Percentiles rank a stretch among this genome's conserved stretches.
phyloP scores from a whole-genome alignment of 2,888 invertebrate genomes.

The Agriopis aurantiaria region DNA sequence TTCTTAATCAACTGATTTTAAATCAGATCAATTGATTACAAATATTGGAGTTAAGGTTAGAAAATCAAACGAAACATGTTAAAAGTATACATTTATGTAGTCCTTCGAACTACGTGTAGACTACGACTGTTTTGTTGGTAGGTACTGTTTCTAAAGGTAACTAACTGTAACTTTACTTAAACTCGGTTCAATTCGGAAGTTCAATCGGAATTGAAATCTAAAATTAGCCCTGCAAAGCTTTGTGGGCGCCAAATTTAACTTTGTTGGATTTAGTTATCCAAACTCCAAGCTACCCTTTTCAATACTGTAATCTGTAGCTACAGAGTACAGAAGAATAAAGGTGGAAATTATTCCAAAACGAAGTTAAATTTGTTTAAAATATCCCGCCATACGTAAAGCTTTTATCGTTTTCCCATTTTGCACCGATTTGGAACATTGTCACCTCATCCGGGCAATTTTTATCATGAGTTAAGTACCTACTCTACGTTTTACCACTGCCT shows the following conservation, averaged over 20 bases:
- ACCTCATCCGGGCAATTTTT: background rate
- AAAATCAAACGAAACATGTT: background rate
- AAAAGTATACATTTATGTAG: background rate
- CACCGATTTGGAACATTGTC: slow-evolving; percentile 4
- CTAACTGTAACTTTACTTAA: slow-evolving; percentile 6
- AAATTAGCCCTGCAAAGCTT: slow-evolving; percentile 28
- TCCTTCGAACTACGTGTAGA: background rate
- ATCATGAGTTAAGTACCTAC: background rate
- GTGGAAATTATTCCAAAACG: background rate
- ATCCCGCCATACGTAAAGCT: background rate
- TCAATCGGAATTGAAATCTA: slow-evolving; percentile 27
- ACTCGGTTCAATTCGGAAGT: slow-evolving; percentile 15
- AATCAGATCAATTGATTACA: slow-evolving; percentile 20
- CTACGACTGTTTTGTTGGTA: background rate
- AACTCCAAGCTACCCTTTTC: background rate
- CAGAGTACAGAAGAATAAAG: background rate
- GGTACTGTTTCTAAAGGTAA: background rate
- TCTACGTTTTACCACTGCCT: too few relatives aligned
- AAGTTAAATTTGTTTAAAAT: background rate
- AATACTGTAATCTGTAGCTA: slow-evolving; percentile 10
- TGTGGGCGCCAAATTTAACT: slow-evolving; percentile 28
- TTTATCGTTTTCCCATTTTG: slow-evolving; percentile 6
- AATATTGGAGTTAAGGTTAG: background rate
- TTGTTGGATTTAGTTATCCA: slow-evolving; percentile 24
- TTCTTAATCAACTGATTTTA: slow-evolving; percentile 22